A percentile compares a stretch with the other conserved stretches of the same genome.
Evolutionary conservation across 2,797 vertebrate genomes (phyloP).

Genomic region (Helostoma temminkii): DNA sequence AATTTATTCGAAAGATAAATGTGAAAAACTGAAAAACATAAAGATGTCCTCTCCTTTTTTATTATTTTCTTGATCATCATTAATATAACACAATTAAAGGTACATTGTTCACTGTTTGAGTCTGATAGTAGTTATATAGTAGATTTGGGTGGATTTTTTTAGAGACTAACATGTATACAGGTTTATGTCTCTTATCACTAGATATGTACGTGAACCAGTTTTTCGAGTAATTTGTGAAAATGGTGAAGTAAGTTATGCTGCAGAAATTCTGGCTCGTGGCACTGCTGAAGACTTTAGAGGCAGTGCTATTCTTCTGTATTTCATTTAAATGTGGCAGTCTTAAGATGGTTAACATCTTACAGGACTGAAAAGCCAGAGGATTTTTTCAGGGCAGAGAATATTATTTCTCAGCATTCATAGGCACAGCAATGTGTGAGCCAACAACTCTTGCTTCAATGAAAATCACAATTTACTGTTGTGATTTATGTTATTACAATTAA

Average conservation of each 20-base stretch:
- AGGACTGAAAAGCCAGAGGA: conserved; percentile 5
- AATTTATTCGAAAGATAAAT: neutral
- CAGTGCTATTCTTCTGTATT: neutral
- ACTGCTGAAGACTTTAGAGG: neutral
- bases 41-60: neutral
- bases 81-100: no score
- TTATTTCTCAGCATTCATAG: neutral
- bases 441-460: neutral
- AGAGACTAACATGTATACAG: no score
- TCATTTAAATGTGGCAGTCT: conserved; percentile 14
- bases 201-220: neutral
- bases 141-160: no score
- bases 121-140: no score
- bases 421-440: neutral
- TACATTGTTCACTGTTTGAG: no score
- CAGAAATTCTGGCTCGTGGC: conserved; percentile 1
- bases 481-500: no score
- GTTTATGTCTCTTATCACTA: neutral
- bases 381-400: neutral
- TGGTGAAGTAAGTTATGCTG: neutral
- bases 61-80: neutral
- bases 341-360: conserved; percentile 2
- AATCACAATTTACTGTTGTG: neutral
- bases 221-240: conserved; percentile 10
- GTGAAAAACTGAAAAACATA: neutral